Percentiles rank a stretch among this genome's conserved stretches.
Conservation (phyloP, 2,888 invertebrate genomes). For the Coenonympha arcania region DNA sequence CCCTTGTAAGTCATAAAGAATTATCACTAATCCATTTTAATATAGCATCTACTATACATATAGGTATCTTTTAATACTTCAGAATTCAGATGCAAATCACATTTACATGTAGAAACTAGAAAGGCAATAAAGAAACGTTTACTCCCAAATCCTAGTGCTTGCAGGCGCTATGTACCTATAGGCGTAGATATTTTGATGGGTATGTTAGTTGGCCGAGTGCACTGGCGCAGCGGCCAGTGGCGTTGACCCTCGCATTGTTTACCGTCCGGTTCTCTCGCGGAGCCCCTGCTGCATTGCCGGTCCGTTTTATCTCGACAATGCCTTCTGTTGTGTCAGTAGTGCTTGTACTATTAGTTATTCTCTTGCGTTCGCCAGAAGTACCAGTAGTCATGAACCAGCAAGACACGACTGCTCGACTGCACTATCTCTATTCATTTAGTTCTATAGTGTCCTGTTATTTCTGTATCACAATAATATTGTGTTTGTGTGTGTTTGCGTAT, state of each 20-base stretch:
- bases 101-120: too few relatives aligned
- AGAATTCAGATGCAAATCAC: too few relatives aligned
- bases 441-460: background rate
- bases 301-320: constrained; percentile 19
- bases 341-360: background rate
- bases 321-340: constrained; percentile 17
- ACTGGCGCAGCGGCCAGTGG: constrained; percentile 31
- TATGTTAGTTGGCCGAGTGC: constrained; percentile 24
- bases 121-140: too few relatives aligned
- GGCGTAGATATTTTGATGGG: background rate
- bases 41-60: too few relatives aligned
- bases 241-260: constrained; percentile 62
- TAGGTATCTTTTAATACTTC: too few relatives aligned
- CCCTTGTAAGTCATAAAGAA: too few relatives aligned
- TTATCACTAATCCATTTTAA: too few relatives aligned
- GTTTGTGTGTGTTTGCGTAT: too few relatives aligned
- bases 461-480: background rate
- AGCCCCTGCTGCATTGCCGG: constrained; percentile 11
- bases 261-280: constrained; percentile 39
- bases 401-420: background rate
- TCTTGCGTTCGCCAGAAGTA: background rate
- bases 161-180: background rate
- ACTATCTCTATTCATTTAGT: background rate
- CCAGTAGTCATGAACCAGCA: background rate
- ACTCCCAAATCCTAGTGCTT: too few relatives aligned